A percentile compares a stretch with the other conserved stretches of the same genome.
Conservation (phyloP, 1,140 invertebrate species). For the Tetragonula clypearis region DNA sequence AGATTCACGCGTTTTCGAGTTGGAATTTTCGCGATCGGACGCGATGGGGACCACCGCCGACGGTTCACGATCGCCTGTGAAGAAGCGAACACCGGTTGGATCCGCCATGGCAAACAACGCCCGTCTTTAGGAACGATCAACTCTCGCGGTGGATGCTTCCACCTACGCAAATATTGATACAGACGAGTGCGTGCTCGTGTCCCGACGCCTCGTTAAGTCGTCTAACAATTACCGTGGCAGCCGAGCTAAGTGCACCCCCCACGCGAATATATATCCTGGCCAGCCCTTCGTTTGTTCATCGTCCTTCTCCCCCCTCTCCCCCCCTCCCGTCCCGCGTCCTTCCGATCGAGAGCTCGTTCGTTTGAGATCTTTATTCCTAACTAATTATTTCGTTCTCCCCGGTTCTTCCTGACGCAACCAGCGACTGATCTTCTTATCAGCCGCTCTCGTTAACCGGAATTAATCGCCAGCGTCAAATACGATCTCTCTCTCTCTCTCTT, state of each 20-base stretch:
- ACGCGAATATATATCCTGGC: slow-evolving; percentile 42
- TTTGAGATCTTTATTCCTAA: not conserved
- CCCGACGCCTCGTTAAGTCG: slow-evolving; percentile 60
- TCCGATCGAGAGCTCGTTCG: not conserved
- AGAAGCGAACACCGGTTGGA: slow-evolving; percentile 32
- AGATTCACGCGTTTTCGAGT: too few species aligned
- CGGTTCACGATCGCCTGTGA: not conserved
- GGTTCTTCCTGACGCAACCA: not conserved
- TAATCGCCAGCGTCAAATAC: slow-evolving; percentile 3
- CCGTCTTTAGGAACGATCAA: slow-evolving; percentile 36
- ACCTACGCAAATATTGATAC: slow-evolving; percentile 68
- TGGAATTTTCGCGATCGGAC: not conserved
- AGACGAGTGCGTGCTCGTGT: slow-evolving; percentile 54
- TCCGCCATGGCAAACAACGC: slow-evolving; percentile 51
- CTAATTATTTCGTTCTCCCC: slow-evolving; percentile 29
- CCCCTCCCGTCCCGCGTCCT: slow-evolving; percentile 5
- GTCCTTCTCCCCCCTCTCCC: not conserved
- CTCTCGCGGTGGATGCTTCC: slow-evolving; percentile 53
- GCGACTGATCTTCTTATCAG: not conserved
- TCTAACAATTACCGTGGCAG: slow-evolving; percentile 37
- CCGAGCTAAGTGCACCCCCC: slow-evolving; percentile 31
- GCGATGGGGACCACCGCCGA: too few species aligned
- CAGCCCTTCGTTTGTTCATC: slow-evolving; percentile 23
- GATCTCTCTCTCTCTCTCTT: too few species aligned
- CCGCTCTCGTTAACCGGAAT: not conserved